Conservation (phyloP, 1,140 invertebrate genomes). For the Paramacrobiotus metropolitanus region DNA sequence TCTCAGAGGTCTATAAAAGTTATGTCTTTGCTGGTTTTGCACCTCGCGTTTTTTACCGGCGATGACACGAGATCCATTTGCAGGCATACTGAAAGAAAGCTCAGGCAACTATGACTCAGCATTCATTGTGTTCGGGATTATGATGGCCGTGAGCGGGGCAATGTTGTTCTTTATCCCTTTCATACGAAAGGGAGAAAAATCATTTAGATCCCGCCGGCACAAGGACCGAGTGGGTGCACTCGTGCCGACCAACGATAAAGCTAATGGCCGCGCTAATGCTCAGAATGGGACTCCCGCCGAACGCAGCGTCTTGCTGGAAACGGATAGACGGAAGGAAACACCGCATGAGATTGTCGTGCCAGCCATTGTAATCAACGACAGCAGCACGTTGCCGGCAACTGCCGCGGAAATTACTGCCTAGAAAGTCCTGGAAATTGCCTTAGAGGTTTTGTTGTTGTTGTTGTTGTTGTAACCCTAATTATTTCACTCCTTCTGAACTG, state of each 20-base stretch:
- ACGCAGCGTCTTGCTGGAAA: not conserved
- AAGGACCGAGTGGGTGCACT: not conserved
- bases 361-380: not conserved
- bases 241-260: too few species aligned
- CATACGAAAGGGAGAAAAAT: constrained; percentile 22
- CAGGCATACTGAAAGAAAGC: constrained; percentile 54
- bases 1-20: too few species aligned
- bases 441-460: too few species aligned
- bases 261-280: too few species aligned
- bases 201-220: not conserved
- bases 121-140: constrained; percentile 49
- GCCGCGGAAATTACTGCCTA: not conserved
- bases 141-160: constrained; percentile 58
- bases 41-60: too few species aligned
- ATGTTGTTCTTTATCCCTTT: constrained; percentile 64
- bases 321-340: not conserved
- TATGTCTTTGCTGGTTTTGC: too few species aligned
- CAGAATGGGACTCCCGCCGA: not conserved
- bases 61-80: too few species aligned
- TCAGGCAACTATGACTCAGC: constrained; percentile 51
- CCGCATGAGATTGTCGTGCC: not conserved
- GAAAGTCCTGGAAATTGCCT: not conserved
- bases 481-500: too few species aligned
- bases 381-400: not conserved
- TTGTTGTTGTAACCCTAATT: too few species aligned